Base-by-base conservation (phyloP, 2,113 vertebrate species). In the Podarcis cretensis region DNA sequence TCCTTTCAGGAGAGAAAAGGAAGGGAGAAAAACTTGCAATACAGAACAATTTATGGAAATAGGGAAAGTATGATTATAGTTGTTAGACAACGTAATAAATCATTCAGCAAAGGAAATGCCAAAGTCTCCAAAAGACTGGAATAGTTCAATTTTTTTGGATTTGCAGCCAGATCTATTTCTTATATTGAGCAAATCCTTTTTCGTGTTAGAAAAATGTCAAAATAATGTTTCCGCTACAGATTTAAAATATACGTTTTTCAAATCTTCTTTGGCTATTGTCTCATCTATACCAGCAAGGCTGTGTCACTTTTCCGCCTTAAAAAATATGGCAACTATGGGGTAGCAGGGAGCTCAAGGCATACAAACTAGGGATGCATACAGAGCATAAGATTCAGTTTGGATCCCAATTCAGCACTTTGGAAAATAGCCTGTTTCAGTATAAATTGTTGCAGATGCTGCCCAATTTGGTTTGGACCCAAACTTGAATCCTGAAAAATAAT, bases 21-120 rank as follows among this genome's bases (percentile, higher is more conserved):
- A 69, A 35, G 37, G 7, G 27, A 5, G 5, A 8, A 65, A 74
- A 65, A 48, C 20, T 48, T 77, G 8, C 13, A 89, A 90, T 43
- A n/a, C 0, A 0, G n/a, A 92, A 85, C 74, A 69, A 85, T 76
- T 91, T 79, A 88, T 69, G 71, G 89, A 93, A 90, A 91, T 40
- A 43, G 57, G 1, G 25, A 37, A 74, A 76, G 71, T 43, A 54
- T 87, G 84, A 76, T 80, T 90, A 80, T 84, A 83, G 48, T 59
- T 69, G 71, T 81, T 81, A 59, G 83, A 63, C 86, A 91, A 59
- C 59, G 77, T 91, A 91, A 88, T 88, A 88, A 88, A 91, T 85
- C 83, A 81, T 81, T 68, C 75, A 74, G 65, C 35, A 21, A 88
- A 85, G 76, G 35, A 91, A 77, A 77, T 88, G 77, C 71, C 81